Base-by-base conservation (phyloP, 2,113 vertebrate species). In the Lutjanus erythropterus region DNA sequence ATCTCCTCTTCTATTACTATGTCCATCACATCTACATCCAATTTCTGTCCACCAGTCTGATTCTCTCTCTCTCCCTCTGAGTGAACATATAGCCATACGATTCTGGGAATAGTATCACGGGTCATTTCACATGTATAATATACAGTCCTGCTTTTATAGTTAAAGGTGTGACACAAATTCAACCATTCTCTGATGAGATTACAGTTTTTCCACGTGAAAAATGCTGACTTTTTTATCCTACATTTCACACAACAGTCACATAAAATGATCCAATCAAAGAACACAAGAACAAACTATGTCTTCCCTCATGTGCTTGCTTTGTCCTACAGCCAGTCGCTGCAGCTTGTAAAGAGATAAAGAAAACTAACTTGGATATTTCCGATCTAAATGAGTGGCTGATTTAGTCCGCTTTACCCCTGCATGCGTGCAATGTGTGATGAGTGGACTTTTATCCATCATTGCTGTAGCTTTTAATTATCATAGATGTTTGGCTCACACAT, bases 111-210 rank as follows among this genome's bases (percentile, higher is more conserved):
- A 73, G 64, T 61, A 80, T 53, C 82, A 83, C 27, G 33, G 49
- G 50, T 80, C 67, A 84, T 88, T 80, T 73, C 64, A 76, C 74
- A 66, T 47, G 9, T 35, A 31, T 27, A 49, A 60, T 31, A 66
- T 21, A 35, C 18, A 27, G 41, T 39, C 14, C 18, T 42, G 46
- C 35, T 41, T 73, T 85, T 62, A 62, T 39, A 35, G 67, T 61
- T 66, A 18, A 19, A 49, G 37, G 66, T 69, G 27, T 21, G 44
- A 56, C 16, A 66, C 1, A 47, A 62, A 72, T 61, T 47, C 41
- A 44, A 37, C 3, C 31, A 29, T 16, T 70, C 15, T 60, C 50
- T 35, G 37, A 0, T 12, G 39, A 29, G 44, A 71, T 7, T 42
- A 2, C 2, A 29, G 9, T 68, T 75, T 70, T 71, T 71, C 75